Percentiles rank a stretch among this genome's conserved stretches.
phyloP scores from a whole-genome alignment of 2,113 vertebrate genomes.

The Catharus minimus region DNA sequence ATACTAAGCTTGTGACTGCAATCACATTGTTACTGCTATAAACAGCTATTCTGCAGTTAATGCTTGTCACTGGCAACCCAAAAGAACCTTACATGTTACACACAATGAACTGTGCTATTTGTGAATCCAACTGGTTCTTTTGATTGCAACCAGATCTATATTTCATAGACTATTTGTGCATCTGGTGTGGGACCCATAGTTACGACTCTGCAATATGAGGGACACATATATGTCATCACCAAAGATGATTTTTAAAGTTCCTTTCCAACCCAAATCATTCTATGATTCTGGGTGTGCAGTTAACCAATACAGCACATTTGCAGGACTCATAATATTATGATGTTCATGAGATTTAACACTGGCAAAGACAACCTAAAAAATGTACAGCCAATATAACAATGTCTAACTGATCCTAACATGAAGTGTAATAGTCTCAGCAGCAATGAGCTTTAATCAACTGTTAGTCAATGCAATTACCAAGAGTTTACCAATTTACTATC shows the following conservation, averaged over 20 bases:
- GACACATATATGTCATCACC: background rate
- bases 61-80: background rate
- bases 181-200: background rate
- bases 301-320: background rate
- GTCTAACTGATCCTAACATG: background rate
- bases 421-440: background rate
- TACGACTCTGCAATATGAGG: background rate
- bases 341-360: background rate
- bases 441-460: background rate
- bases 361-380: background rate
- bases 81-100: background rate
- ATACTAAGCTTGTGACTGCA: background rate
- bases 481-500: background rate
- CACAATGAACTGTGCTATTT: background rate
- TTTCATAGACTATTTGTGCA: background rate
- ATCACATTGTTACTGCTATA: background rate
- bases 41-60: background rate
- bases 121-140: background rate
- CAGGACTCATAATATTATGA: background rate
- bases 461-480: background rate
- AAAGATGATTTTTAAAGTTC: background rate
- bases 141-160: background rate
- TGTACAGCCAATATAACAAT: background rate
- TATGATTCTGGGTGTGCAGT: background rate
- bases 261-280: background rate